Evolutionary conservation across 2,797 vertebrate genomes (phyloP), one percentile per base, ranked within the genome.

Genomic region (Philypnodon macrostomus): DNA sequence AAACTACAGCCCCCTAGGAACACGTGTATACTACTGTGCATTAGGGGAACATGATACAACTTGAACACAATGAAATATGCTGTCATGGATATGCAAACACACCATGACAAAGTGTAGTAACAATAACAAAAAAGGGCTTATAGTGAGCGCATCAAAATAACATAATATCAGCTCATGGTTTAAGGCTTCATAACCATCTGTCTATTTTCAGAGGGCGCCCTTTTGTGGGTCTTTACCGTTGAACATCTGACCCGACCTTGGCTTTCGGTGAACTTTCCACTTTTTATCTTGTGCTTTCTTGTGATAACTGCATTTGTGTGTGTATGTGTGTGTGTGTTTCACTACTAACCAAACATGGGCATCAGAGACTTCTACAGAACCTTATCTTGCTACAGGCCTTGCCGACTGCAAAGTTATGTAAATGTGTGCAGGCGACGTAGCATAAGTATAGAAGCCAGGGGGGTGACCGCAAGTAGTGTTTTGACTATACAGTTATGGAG

Each of bases 231-330:
- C n/a, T 48, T 19, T 16, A 48, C 63, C 56, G 39, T 61, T 53
- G 75, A 52, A 83, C 63, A 80, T 74, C 57, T 59, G 70, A 51
- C 63, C 21, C 71, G 83, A 69, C 85, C 85, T 88, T 89, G 75
- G 62, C 53, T 75, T 59, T 51, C 49, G 44, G 75, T 90, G 83
- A 88, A 78, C 76, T 85, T 83, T 86, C 79, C 78, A 79, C 81
- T 85, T 81, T 79, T 58, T 87, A 79, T 87, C 84, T 81, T 53
- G 65, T 70, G 79, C 42, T 70, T 41, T 63, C 46, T 68, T 47
- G 60, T n/a, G 83, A 88, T 91, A 89, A 33, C 18, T 56, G 16
- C 36, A 21, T 50, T 40, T 68, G 49, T 53, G 37, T 53, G 18
- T 40, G 30, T 17, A 2, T 46, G 31, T 45, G 29, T 40, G 23